Conservation (phyloP, 2,888 invertebrate species). For the Dione juno region DNA sequence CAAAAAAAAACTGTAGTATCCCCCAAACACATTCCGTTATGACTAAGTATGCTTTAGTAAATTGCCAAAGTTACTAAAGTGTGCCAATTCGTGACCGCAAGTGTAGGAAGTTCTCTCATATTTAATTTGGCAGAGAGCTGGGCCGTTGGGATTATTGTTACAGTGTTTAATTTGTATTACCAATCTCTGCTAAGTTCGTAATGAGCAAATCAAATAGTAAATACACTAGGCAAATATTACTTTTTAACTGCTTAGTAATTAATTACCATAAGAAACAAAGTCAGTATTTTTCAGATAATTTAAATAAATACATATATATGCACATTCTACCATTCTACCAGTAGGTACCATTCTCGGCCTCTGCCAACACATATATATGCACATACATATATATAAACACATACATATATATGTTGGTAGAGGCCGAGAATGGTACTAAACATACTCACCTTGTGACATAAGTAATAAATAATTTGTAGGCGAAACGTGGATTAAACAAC, state of each 20-base stretch:
- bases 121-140: conserved; percentile 55
- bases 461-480: too few species aligned
- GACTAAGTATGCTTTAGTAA: conserved; percentile 49
- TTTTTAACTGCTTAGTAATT: not conserved
- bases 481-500: too few species aligned
- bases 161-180: conserved; percentile 37
- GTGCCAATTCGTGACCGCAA: conserved; percentile 50
- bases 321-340: too few species aligned
- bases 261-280: too few species aligned
- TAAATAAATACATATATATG: too few species aligned
- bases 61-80: conserved; percentile 50
- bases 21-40: conserved; percentile 44
- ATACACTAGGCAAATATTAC: not conserved
- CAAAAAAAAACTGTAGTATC: conserved; percentile 44
- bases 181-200: conserved; percentile 28
- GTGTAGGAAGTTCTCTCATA: conserved; percentile 52
- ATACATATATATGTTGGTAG: too few species aligned
- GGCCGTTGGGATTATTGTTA: conserved; percentile 41
- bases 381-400: too few species aligned
- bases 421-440: too few species aligned
- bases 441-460: too few species aligned
- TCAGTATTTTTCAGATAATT: too few species aligned
- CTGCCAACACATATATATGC: too few species aligned
- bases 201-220: conserved; percentile 11
- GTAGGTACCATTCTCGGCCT: too few species aligned